phyloP scores from a whole-genome alignment of 1,140 invertebrate genomes.

The Solenopsis invicta region DNA sequence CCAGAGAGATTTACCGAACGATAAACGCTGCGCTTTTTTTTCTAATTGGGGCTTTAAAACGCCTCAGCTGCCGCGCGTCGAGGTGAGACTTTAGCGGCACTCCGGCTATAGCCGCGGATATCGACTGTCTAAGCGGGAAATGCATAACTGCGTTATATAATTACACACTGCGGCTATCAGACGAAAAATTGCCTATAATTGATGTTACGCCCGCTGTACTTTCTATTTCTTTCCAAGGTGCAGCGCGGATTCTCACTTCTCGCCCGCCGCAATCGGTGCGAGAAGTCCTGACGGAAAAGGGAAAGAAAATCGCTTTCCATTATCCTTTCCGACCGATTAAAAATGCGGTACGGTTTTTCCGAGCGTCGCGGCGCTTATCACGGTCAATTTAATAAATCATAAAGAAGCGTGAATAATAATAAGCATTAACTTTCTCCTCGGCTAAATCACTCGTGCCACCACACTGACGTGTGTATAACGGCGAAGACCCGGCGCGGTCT shows the following conservation, averaged over 20 bases:
- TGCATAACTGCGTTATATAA: slow-evolving; percentile 72
- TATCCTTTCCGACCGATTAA: slow-evolving; percentile 14
- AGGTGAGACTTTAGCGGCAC: not conserved
- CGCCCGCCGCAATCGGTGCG: not conserved
- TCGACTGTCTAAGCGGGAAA: slow-evolving; percentile 37
- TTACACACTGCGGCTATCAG: slow-evolving; percentile 57
- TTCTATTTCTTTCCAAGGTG: slow-evolving; percentile 66
- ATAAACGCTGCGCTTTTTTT: not conserved
- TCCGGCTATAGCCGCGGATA: not conserved
- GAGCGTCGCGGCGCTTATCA: slow-evolving; percentile 20
- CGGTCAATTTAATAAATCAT: slow-evolving; percentile 51
- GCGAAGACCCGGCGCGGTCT: not conserved
- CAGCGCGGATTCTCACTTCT: slow-evolving; percentile 22
- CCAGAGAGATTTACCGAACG: slow-evolving; percentile 22
- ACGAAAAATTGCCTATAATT: slow-evolving; percentile 70
- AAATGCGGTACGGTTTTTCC: slow-evolving; percentile 19
- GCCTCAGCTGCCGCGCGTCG: not conserved
- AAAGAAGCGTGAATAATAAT: slow-evolving; percentile 48
- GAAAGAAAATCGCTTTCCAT: slow-evolving; percentile 21
- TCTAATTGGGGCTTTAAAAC: slow-evolving; percentile 6
- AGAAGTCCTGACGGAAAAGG: not conserved
- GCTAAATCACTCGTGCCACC: slow-evolving; percentile 11
- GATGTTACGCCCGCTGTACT: slow-evolving; percentile 62
- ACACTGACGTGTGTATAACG: slow-evolving; percentile 10
- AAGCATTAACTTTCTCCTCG: slow-evolving; percentile 50